Base-by-base conservation (phyloP, 2,113 vertebrate genomes). In the Morphnarchus princeps region DNA sequence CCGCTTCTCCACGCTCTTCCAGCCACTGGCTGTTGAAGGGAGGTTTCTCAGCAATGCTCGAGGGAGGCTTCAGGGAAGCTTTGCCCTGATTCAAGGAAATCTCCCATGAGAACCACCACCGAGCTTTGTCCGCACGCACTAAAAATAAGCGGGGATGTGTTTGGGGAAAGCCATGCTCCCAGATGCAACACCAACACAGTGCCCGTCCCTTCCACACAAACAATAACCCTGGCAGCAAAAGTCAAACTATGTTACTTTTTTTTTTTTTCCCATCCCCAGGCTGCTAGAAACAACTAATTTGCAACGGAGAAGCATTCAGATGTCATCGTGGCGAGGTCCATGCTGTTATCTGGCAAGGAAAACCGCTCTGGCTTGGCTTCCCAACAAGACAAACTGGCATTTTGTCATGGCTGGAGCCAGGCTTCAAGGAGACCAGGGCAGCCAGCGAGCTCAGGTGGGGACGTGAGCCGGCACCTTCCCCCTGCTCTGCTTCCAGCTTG, bases 321-420 rank as follows among this genome's bases (percentile, higher is more conserved):
- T 95, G 90, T 87, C 93, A 93, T 28, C 11, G 6, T 3, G 3
- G 88, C 0, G 0, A 90, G 90, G 45, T 38, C 79, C 90, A 25
- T 42, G 63, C 82, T 88, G 82, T 70, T 78, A 86, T 32, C 85
- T 88, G 95, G 92, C 92, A 88, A n/a, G 26, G 45, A 83, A 85
- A 62, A 76, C 59, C 0, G 4, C 50, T 58, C 88, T 26, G 24
- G 69, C 67, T 92, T 71, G 71, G 88, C 69, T 83, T 90, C 76
- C 67, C 88, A 84, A 89, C 63, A 80, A 87, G 76, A 95, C 79
- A 84, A 94, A 90, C 62, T 87, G 91, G 89, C 88, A 93, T 94
- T 89, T 89, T 89, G 93, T 95, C 86, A 76, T 8, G 54, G 87
- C 36, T 71, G 52, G 77, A 85, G 87, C 62, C 83, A 69, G 69